phyloP scores from a whole-genome alignment of 2,888 invertebrate genomes.

The Phrixothrix hirtus region DNA sequence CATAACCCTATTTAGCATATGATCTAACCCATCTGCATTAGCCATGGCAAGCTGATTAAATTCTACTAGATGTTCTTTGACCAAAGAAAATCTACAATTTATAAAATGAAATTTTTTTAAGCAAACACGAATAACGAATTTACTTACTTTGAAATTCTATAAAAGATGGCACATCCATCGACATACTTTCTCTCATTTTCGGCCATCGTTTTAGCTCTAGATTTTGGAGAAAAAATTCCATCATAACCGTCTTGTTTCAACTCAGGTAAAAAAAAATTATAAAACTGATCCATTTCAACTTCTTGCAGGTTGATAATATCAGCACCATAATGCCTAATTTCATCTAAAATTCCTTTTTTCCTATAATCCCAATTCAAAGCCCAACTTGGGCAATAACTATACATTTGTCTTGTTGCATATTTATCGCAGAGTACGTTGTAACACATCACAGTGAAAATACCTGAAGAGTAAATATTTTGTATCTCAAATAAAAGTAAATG shows the following conservation, averaged over 20 bases:
- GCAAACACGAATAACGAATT: background rate
- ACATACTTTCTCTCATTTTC: conserved; percentile 97
- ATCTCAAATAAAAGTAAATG: conserved; percentile 4
- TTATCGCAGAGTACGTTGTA: conserved; percentile 99
- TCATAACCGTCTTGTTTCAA: conserved; percentile 88
- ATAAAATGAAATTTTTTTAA: background rate
- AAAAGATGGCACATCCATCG: conserved; percentile 99
- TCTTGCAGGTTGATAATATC: conserved; percentile 97
- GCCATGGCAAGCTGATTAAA: conserved; percentile 99
- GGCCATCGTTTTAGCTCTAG: conserved; percentile 96
- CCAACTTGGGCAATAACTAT: conserved; percentile 99
- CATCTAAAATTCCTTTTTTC: conserved; percentile 95
- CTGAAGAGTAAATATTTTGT: conserved; percentile 61
- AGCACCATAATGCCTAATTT: conserved; percentile 93
- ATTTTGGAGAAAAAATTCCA: conserved; percentile 97
- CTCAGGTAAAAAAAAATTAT: conserved; percentile 94
- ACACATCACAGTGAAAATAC: conserved; percentile 99
- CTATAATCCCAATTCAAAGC: conserved; percentile 98
- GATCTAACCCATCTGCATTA: conserved; percentile 96
- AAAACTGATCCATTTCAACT: conserved; percentile 99
- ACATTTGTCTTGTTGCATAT: conserved; percentile 98
- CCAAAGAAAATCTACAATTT: conserved; percentile 75
- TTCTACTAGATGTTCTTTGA: conserved; percentile 96
- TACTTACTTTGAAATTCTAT: conserved; percentile 85
- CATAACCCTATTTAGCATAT: conserved; percentile 98